Percentiles rank a stretch among this genome's conserved stretches.
These are phyloP conservation scores for Aldrovandia affinis DNA, from an alignment of 2,797 vertebrate genomes.

Conservation along the genomic window DNA sequence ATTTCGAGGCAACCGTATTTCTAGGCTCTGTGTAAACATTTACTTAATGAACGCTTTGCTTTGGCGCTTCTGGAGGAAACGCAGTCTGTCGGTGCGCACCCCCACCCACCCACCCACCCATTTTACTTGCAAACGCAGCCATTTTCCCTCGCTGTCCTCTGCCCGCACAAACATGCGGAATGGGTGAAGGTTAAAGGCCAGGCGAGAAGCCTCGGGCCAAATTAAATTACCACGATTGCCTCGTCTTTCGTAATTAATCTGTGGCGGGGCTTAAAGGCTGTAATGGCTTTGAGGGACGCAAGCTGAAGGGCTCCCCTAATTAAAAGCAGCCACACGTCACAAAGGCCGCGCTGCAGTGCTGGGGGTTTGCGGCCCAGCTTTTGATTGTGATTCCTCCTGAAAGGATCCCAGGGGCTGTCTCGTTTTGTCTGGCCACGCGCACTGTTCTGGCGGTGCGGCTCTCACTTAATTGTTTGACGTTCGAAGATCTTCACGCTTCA, in stretches of 20 bases:
- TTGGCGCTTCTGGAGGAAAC: not conserved
- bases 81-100: not conserved
- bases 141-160: constrained; percentile 27
- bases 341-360: constrained; percentile 66
- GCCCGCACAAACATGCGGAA: constrained; percentile 39
- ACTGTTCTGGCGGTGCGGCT: constrained; percentile 4
- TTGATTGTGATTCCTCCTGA: constrained; percentile 78
- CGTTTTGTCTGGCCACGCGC: constrained; percentile 56
- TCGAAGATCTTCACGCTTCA: constrained; percentile 58
- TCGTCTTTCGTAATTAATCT: constrained; percentile 90
- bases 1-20: not conserved
- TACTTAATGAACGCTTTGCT: not conserved
- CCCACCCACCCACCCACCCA: too few relatives aligned
- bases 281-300: constrained; percentile 79
- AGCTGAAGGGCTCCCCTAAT: constrained; percentile 90
- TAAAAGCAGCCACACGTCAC: constrained; percentile 82
- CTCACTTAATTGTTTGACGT: constrained; percentile 67
- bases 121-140: constrained; percentile 41
- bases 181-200: constrained; percentile 74
- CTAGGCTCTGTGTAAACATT: not conserved
- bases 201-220: constrained; percentile 72
- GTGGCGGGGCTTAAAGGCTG: constrained; percentile 78
- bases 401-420: constrained; percentile 59
- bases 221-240: constrained; percentile 86
- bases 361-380: constrained; percentile 64